phyloP scores from a whole-genome alignment of 2,113 vertebrate genomes.

The Colossoma macropomum region DNA sequence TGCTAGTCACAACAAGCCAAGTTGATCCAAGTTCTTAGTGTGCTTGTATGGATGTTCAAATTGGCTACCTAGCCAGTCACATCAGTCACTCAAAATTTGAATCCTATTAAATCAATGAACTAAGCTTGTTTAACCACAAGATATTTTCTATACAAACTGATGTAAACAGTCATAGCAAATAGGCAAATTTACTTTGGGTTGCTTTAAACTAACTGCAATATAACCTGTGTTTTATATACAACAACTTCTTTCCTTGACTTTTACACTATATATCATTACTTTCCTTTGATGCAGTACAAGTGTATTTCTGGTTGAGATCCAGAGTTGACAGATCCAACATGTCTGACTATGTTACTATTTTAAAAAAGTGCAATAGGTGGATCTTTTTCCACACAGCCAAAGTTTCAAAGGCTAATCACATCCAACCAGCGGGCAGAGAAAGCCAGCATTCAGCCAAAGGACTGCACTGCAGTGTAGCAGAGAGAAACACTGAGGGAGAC shows the following conservation, averaged over 20 bases:
- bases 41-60: background rate
- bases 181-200: background rate
- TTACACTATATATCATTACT: too few species aligned
- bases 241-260: background rate
- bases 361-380: background rate
- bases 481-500: background rate
- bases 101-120: background rate
- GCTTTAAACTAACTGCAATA: background rate
- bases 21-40: background rate
- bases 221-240: background rate
- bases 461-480: constrained; percentile 2
- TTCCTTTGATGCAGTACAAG: too few species aligned
- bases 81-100: background rate
- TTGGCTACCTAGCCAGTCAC: background rate
- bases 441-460: background rate
- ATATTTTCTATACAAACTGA: background rate
- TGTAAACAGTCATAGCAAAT: background rate
- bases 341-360: background rate
- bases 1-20: background rate
- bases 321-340: background rate
- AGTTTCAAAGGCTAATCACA: background rate
- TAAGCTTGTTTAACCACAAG: background rate
- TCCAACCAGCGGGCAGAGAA: background rate
- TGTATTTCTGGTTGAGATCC: constrained; percentile 11
- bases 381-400: background rate